Base-by-base conservation (phyloP, 2,888 invertebrate species). In the Napeogenes inachia region DNA sequence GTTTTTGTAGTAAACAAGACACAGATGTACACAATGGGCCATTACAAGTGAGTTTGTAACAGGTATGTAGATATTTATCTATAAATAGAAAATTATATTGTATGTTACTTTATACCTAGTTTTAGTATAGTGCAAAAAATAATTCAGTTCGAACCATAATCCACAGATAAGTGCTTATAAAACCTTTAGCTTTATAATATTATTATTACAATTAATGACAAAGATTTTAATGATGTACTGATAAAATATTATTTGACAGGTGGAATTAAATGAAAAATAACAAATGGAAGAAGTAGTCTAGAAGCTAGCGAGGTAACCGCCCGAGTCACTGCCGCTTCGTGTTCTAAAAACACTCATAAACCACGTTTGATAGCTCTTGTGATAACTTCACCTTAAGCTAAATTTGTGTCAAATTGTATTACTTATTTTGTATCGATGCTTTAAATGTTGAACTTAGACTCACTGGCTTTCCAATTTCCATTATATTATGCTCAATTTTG, bases 1-100 rank as follows among this genome's bases (percentile, higher is more conserved):
- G 80, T 57, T 77, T 91, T 67, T 81, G 91, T 63, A 86, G 88
- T 69, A 89, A 85, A 76, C 80, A 74, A 67, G 81, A 74, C 59
- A 69, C 76, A 68, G 84, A 88, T 62, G 75, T 82, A 68, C 77
- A 79, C 74, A 90, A 91, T 73, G 91, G 90, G 66, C 91, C 91
- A 56, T 77, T 85, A 79, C 85, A 89, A 85, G 90, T 89, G 73
- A 68, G 56, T 59, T 64, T 54, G 47, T 47, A 38, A n/a, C 47
- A 56, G 21, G 45, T 58, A 59, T 35, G 56, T 56, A 56, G 5
- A 10, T 3, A 10, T 12, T 10, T 42, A 21, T 21, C 21, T 10
- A 42, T 42, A 42, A 10, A 13, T 50, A 30, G n/a, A 50, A 50
- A 13, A 35, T 35, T 35, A 35, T 21, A 21, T 21, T 21, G 21